phyloP scores from a whole-genome alignment of 2,797 vertebrate species.

The Ceyx erithaca region DNA sequence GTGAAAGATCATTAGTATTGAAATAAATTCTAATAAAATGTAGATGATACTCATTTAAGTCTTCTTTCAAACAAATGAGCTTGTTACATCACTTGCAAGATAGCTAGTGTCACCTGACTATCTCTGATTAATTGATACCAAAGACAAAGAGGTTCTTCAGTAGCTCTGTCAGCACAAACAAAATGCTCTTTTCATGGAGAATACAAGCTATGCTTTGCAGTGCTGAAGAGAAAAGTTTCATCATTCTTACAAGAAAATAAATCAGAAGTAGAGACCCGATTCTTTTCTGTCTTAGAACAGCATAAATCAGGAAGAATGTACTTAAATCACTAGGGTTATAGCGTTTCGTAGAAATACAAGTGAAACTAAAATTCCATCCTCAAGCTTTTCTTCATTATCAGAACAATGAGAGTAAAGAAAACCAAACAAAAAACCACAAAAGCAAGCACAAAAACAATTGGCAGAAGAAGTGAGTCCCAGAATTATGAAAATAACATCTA shows the following conservation, averaged over 20 bases:
- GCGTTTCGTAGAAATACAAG: background rate
- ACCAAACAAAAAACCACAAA: background rate
- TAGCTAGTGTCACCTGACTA: background rate
- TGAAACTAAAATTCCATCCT: background rate
- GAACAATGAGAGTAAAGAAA: background rate
- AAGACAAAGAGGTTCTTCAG: background rate
- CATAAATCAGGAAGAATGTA: background rate
- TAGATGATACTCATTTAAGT: background rate
- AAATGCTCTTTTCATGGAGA: background rate
- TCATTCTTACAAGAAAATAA: background rate
- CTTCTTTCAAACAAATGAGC: background rate
- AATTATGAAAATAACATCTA: background rate
- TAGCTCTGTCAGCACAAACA: background rate
- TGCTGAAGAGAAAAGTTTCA: background rate
- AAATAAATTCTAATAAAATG: background rate
- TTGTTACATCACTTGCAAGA: background rate
- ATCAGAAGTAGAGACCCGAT: background rate
- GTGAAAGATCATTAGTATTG: background rate
- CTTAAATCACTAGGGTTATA: background rate
- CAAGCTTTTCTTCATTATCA: background rate
- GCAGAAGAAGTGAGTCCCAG: background rate
- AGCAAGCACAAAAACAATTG: background rate
- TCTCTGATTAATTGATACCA: background rate
- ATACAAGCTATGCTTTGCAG: background rate
- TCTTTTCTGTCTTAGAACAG: background rate